Evolutionary conservation across 1,140 invertebrate species (phyloP).

Genomic region (Trypoxylus dichotomus): DNA sequence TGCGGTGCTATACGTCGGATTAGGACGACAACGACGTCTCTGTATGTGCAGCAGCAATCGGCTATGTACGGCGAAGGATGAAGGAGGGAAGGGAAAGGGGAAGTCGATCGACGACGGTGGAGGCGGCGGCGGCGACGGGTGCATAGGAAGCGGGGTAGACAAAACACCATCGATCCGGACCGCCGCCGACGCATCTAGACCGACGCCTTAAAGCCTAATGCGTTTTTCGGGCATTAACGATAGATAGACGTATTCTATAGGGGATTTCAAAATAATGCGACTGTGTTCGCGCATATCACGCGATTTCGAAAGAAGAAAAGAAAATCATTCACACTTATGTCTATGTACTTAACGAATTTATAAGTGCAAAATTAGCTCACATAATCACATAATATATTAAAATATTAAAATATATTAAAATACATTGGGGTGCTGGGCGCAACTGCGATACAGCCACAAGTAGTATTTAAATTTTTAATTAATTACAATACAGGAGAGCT

Average conservation of each 20-base stretch:
- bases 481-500: too few species aligned
- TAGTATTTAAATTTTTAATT: too few species aligned
- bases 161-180: constrained; percentile 34
- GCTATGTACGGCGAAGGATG: not conserved
- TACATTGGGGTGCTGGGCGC: too few species aligned
- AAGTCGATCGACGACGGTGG: not conserved
- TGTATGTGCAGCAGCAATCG: not conserved
- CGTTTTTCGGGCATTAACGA: constrained; percentile 27
- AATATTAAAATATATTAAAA: too few species aligned
- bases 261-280: too few species aligned
- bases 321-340: too few species aligned
- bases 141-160: constrained; percentile 34
- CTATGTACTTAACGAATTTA: too few species aligned
- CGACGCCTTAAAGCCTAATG: constrained; percentile 30
- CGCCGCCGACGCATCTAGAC: constrained; percentile 26
- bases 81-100: not conserved
- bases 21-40: constrained; percentile 14
- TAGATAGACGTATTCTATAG: too few species aligned
- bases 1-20: not conserved
- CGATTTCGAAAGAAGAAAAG: too few species aligned
- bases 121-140: constrained; percentile 6
- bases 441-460: too few species aligned
- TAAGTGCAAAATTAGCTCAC: too few species aligned
- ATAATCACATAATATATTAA: too few species aligned
- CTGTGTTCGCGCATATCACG: not conserved